These are phyloP conservation scores for Drosophila kikkawai DNA, from an alignment of 1,140 invertebrate genomes.

Conservation along the genomic window DNA sequence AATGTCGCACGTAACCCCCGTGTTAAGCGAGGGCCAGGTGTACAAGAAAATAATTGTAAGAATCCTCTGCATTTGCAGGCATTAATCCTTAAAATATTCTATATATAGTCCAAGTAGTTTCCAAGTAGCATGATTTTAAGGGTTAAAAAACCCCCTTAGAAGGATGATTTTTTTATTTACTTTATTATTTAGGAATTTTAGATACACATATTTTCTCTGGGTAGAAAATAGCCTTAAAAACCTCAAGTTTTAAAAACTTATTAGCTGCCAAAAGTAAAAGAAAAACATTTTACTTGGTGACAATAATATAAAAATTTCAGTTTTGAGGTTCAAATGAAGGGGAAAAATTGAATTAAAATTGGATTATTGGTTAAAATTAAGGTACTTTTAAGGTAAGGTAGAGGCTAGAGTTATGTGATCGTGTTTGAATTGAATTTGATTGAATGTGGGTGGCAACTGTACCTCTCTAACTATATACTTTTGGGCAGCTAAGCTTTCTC, in stretches of 20 bases:
- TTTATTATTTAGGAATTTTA: neutral
- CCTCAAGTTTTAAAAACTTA: neutral
- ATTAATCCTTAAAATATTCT: neutral
- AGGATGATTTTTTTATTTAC: too few relatives aligned
- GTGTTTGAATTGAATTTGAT: neutral
- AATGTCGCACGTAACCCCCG: too few relatives aligned
- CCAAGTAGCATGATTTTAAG: neutral
- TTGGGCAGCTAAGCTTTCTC: conserved; percentile 4
- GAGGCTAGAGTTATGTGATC: conserved; percentile 7
- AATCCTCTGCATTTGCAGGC: neutral
- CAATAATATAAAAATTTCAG: neutral
- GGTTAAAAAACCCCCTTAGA: neutral
- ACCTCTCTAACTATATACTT: conserved; percentile 8
- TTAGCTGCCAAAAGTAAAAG: neutral
- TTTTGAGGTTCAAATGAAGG: neutral
- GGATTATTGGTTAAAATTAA: neutral
- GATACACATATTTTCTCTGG: neutral
- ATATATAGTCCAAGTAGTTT: neutral
- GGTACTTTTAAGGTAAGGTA: neutral
- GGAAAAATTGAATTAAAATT: neutral
- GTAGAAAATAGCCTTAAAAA: too few relatives aligned
- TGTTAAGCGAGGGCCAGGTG: too few relatives aligned
- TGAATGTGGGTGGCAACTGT: conserved; percentile 13
- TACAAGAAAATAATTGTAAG: neutral
- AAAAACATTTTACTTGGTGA: neutral